phyloP scores from a whole-genome alignment of 92 coral and sea anemone genomes.

The Desmophyllum pertusum region DNA sequence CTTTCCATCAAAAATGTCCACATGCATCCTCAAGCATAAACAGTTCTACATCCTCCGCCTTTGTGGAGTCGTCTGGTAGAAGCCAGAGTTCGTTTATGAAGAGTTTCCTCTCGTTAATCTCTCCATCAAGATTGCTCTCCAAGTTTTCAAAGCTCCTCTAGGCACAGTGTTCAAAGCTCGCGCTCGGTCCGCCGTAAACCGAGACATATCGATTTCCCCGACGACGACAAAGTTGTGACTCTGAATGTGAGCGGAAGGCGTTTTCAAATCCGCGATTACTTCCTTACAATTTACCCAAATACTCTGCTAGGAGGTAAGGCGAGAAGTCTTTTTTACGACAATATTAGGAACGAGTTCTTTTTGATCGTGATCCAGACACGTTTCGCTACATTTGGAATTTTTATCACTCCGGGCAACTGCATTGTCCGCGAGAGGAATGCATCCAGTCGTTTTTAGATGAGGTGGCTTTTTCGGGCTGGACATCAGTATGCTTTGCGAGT shows the following conservation, averaged over 20 bases:
- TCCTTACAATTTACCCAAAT: conserved; percentile 73
- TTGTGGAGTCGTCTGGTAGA: conserved; percentile 19
- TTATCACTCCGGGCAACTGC: conserved; percentile 78
- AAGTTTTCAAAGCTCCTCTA: conserved; percentile 36
- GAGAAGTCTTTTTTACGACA: conserved; percentile 59
- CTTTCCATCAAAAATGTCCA: neutral
- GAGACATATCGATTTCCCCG: conserved; percentile 63
- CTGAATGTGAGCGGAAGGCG: conserved; percentile 77
- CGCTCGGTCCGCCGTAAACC: conserved; percentile 39
- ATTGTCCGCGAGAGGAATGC: conserved; percentile 84
- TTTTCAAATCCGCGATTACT: conserved; percentile 72
- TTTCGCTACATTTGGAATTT: conserved; percentile 87
- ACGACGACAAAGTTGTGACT: conserved; percentile 56
- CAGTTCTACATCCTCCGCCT: conserved; percentile 31
- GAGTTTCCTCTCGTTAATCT: conserved; percentile 66
- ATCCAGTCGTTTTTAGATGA: conserved; percentile 75
- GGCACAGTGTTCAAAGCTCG: conserved; percentile 45
- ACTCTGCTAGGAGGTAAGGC: conserved; percentile 73
- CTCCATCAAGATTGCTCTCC: conserved; percentile 54
- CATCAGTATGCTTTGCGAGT: conserved; percentile 60
- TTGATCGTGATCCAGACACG: conserved; percentile 85
- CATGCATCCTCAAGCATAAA: conserved; percentile 7
- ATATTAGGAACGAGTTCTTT: conserved; percentile 64
- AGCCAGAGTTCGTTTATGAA: conserved; percentile 28
- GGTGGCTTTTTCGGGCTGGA: conserved; percentile 68